Evolutionary conservation across 2,888 invertebrate species (phyloP).

Genomic region (Campoplex nolae): DNA sequence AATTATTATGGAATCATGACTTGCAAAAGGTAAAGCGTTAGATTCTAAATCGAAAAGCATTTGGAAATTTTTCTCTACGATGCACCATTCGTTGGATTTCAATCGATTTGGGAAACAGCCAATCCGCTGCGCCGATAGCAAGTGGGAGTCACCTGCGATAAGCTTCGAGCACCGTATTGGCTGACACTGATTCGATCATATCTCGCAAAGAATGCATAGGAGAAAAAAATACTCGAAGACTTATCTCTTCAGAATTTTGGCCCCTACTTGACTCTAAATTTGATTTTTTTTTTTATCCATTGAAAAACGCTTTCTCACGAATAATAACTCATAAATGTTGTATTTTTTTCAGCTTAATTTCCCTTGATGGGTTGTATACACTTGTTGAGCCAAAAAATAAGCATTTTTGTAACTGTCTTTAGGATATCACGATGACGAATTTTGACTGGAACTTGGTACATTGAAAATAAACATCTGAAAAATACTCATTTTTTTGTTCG

Average conservation of each 20-base stretch:
- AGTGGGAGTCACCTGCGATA: neutral
- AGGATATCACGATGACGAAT: no score
- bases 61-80: neutral
- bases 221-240: neutral
- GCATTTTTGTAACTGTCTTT: no score
- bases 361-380: no score
- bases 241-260: no score
- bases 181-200: neutral
- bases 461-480: no score
- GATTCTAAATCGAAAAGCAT: neutral
- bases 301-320: neutral
- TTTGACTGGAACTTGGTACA: no score
- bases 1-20: neutral
- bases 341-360: no score
- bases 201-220: neutral
- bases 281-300: neutral
- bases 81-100: neutral
- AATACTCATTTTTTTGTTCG: no score
- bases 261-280: neutral
- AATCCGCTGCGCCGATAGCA: neutral
- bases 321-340: neutral
- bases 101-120: neutral
- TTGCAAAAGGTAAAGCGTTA: neutral
- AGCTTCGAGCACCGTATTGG: neutral
- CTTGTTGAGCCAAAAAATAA: no score